Conservation (phyloP, 2,113 vertebrate genomes). For the Pseudopodoces humilis region DNA sequence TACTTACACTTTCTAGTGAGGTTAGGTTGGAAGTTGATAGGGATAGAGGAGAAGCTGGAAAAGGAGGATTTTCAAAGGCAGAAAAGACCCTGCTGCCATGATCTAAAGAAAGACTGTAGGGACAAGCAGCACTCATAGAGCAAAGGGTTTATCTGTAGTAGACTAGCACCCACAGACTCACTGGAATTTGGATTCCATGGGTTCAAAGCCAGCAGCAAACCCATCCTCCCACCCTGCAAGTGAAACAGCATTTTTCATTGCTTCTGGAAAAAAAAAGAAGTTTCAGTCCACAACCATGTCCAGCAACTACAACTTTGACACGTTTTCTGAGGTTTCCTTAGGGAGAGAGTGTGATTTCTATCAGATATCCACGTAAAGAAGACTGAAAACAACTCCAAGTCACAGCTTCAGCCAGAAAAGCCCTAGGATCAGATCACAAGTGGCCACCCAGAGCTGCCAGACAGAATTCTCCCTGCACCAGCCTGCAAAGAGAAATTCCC, state of each 20-base stretch:
- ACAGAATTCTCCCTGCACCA: neutral
- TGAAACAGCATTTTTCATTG: neutral
- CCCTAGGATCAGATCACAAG: neutral
- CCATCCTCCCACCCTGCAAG: neutral
- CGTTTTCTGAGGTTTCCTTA: neutral
- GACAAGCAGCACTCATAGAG: neutral
- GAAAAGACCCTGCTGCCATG: neutral
- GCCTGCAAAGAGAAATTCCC: neutral
- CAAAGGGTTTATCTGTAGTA: neutral
- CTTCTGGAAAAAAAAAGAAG: neutral
- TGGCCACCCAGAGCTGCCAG: rapidly evolving
- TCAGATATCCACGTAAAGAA: neutral
- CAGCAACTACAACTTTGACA: neutral
- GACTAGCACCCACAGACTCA: neutral
- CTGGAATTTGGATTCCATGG: neutral
- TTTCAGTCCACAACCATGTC: neutral
- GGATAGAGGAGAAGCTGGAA: rapidly evolving
- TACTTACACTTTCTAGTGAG: neutral
- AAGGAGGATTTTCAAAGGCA: neutral
- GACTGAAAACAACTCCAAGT: neutral
- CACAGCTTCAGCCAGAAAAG: neutral
- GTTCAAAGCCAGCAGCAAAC: neutral
- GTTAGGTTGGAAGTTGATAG: neutral
- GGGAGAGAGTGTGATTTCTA: neutral
- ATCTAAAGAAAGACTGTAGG: neutral